phyloP scores from a whole-genome alignment of 1,140 invertebrate genomes.

The Muscidifurax raptorellus region DNA sequence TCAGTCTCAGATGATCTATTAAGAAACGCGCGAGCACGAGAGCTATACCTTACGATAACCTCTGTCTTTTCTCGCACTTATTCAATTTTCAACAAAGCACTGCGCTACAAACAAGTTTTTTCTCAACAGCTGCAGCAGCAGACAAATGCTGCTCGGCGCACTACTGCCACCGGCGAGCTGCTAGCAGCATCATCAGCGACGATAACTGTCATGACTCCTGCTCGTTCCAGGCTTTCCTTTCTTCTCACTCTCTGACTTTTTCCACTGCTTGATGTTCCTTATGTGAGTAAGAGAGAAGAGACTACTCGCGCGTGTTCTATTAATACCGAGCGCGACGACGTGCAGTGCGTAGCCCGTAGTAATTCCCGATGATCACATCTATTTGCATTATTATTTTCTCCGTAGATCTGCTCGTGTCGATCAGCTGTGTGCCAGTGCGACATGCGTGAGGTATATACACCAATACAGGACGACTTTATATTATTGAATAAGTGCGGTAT shows the following conservation, averaged over 20 bases:
- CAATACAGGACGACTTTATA: background rate
- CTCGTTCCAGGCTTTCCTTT: background rate
- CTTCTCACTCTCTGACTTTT: background rate
- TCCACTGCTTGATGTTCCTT: background rate
- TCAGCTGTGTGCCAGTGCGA: background rate
- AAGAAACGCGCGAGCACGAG: background rate
- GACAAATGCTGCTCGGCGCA: background rate
- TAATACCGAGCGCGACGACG: background rate
- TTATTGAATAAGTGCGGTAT: background rate
- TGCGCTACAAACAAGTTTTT: background rate
- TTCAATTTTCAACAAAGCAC: background rate
- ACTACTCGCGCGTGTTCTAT: background rate
- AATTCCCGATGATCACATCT: too few relatives aligned
- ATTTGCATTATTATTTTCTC: too few relatives aligned
- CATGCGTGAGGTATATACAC: background rate
- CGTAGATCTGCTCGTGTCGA: background rate
- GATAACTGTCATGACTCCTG: background rate
- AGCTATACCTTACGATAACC: background rate
- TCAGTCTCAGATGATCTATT: background rate
- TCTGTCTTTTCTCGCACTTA: too few relatives aligned
- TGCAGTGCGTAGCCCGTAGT: background rate
- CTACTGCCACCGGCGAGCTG: background rate
- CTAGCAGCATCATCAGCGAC: background rate
- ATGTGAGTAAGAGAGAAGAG: background rate
- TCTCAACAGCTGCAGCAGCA: background rate